Conservation (phyloP, 1,140 invertebrate species). For the Lucilia cuprina region DNA sequence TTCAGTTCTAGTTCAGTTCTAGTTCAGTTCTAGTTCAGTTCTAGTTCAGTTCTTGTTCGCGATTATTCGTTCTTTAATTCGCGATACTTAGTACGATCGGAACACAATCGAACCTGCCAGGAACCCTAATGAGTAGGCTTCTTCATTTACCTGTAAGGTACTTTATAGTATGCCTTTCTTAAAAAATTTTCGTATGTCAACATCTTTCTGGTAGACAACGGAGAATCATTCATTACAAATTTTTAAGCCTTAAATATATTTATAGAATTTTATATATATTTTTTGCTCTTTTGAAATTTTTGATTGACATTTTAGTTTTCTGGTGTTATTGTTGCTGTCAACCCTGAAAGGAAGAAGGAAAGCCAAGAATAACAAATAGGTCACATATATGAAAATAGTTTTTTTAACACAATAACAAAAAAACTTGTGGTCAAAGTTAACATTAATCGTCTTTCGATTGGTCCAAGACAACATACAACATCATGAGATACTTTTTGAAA, state of each 20-base stretch:
- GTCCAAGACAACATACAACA: not conserved
- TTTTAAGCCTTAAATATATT: not conserved
- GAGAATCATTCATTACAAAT: not conserved
- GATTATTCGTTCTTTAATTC: no score
- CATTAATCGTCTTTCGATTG: slow-evolving; percentile 13
- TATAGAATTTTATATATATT: not conserved
- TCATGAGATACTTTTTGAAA: not conserved
- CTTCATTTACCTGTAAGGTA: no score
- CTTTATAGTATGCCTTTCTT: no score
- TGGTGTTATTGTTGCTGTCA: not conserved
- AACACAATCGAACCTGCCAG: no score
- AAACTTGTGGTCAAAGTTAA: not conserved
- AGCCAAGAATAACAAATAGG: not conserved
- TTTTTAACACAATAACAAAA: not conserved
- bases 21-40: no score
- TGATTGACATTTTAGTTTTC: not conserved
- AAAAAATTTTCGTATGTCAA: not conserved
- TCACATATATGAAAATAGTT: not conserved
- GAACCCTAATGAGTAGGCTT: no score
- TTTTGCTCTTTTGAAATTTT: not conserved
- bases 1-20: no score
- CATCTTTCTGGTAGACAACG: not conserved
- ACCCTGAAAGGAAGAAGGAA: not conserved
- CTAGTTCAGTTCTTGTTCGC: no score
- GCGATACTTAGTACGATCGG: no score